Evolutionary conservation across 2,113 vertebrate species (phyloP).

Genomic region (Amphiprion percula): DNA sequence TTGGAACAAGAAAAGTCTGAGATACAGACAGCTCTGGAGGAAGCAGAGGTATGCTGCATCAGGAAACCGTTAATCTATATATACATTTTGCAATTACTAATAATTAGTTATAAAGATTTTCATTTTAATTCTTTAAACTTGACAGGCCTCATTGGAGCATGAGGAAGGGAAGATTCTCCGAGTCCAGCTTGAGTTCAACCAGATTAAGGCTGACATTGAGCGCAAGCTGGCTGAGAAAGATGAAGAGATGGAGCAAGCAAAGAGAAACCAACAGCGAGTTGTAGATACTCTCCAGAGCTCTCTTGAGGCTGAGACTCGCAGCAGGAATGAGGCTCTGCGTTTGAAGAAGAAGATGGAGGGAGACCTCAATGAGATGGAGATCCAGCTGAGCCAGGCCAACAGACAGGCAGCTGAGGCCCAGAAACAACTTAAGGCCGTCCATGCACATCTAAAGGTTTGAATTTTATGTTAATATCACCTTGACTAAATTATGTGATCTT

Average conservation of each 20-base stretch:
- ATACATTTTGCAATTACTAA: not conserved
- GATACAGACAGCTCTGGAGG: conserved; percentile 89
- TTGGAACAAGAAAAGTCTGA: conserved; percentile 90
- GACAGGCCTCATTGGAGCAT: conserved; percentile 89
- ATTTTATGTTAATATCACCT: no score
- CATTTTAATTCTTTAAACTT: not conserved
- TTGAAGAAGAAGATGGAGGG: conserved; percentile 87
- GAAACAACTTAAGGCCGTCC: conserved; percentile 85
- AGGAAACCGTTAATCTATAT: not conserved
- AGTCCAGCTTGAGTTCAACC: conserved; percentile 91
- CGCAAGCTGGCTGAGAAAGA: conserved; percentile 91
- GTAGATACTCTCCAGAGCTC: conserved; percentile 91
- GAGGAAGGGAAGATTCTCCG: conserved; percentile 94
- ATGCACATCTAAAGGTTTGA: conserved; percentile 65
- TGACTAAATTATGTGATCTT: conserved; percentile 72
- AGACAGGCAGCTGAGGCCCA: conserved; percentile 83
- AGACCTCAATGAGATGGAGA: conserved; percentile 85
- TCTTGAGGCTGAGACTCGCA: conserved; percentile 90
- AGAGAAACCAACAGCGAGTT: conserved; percentile 89
- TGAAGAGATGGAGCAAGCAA: conserved; percentile 92
- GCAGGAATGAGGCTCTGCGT: conserved; percentile 88
- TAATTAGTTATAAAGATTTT: not conserved
- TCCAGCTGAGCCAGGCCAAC: conserved; percentile 86
- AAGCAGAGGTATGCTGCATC: conserved; percentile 84
- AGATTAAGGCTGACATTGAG: conserved; percentile 90